These are phyloP conservation scores for Muntiacus muntjak DNA, from an alignment of 2,113 vertebrate species.

Conservation along the genomic window DNA sequence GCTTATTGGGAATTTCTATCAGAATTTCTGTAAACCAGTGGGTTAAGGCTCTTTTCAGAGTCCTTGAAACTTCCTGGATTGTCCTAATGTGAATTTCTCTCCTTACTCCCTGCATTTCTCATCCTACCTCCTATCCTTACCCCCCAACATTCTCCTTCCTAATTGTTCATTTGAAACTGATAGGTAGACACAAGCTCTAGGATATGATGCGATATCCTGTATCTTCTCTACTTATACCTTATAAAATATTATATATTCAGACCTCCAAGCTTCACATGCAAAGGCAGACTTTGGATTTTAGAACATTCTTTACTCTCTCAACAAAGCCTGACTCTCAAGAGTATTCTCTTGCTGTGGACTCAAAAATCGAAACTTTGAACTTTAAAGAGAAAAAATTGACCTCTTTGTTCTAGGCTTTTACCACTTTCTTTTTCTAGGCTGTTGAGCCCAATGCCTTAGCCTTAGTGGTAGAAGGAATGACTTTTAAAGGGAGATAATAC, in stretches of 20 bases:
- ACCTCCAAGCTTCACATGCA: background rate
- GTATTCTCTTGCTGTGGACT: background rate
- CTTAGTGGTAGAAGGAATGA: background rate
- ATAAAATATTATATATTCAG: background rate
- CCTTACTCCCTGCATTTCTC: background rate
- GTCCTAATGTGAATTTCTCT: background rate
- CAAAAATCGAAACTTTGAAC: background rate
- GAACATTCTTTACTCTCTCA: background rate
- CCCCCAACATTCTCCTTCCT: background rate
- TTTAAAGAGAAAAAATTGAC: background rate
- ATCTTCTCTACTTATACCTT: background rate
- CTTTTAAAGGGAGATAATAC: background rate
- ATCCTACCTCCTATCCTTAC: background rate
- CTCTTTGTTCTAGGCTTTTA: background rate
- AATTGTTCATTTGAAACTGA: background rate
- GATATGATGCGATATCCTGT: background rate
- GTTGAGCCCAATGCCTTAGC: background rate
- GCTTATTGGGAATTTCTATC: background rate
- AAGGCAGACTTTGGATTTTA: slow-evolving; percentile 7
- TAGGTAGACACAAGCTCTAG: background rate
- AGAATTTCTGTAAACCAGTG: background rate
- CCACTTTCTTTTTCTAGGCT: background rate
- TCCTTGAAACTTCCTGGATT: background rate
- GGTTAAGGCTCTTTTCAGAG: background rate
- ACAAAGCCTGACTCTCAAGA: background rate